A percentile compares a stretch with the other conserved stretches of the same genome.
Conservation (phyloP, 2,888 invertebrate species). For the Macaria notata region DNA sequence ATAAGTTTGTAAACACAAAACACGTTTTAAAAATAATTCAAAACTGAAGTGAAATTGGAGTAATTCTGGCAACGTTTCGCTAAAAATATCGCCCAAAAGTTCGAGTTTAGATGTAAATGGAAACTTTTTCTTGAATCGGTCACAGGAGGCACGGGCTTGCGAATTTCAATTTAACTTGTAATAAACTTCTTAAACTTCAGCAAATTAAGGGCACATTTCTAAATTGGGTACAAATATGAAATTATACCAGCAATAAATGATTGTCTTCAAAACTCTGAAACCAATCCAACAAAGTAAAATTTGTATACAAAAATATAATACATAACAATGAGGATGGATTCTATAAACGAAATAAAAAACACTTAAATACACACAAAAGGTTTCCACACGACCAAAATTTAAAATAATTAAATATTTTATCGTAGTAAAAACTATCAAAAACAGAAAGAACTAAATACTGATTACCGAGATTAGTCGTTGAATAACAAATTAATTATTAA, state of each 20-base stretch:
- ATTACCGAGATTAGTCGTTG: too few relatives aligned
- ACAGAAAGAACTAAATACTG: too few relatives aligned
- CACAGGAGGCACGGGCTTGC: constrained; percentile 44
- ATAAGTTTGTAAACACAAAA: constrained; percentile 13
- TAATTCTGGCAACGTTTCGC: constrained; percentile 37
- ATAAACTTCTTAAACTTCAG: constrained; percentile 61
- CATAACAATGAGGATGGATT: too few relatives aligned
- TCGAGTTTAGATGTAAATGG: constrained; percentile 32
- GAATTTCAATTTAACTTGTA: constrained; percentile 75
- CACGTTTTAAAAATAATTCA: constrained; percentile 21
- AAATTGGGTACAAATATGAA: constrained; percentile 27
- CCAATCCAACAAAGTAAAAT: too few relatives aligned
- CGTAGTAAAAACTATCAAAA: too few relatives aligned
- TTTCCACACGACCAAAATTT: too few relatives aligned
- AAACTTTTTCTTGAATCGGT: constrained; percentile 24
- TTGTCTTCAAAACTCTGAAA: too few relatives aligned
- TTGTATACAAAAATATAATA: too few relatives aligned
- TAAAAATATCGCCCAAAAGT: constrained; percentile 39
- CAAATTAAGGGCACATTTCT: constrained; percentile 57
- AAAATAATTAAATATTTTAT: too few relatives aligned
- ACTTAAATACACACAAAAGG: too few relatives aligned
- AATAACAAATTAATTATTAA: too few relatives aligned
- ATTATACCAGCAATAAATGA: neutral
- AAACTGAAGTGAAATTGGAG: constrained; percentile 37
- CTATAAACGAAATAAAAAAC: too few relatives aligned